Percentiles rank a stretch among this genome's conserved stretches.
Evolutionary conservation across 2,113 vertebrate genomes (phyloP).

Genomic region (Hirundichthys speculiger): DNA sequence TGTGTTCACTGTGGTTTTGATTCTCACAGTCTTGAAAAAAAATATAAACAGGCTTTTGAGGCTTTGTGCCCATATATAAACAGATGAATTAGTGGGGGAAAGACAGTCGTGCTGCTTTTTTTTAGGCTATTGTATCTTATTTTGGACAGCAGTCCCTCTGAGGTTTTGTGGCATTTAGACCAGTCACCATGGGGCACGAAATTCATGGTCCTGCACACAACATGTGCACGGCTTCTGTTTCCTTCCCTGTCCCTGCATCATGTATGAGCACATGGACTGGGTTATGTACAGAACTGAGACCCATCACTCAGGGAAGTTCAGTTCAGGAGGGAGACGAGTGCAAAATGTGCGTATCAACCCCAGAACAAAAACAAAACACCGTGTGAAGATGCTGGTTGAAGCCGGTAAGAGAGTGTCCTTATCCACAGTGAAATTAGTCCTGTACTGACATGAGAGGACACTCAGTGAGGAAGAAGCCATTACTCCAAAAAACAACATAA

Average conservation of each 20-base stretch:
- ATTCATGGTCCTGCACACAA: background rate
- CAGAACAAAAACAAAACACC: too few relatives aligned
- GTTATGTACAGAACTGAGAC: slow-evolving; percentile 33
- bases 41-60: background rate
- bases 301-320: slow-evolving; percentile 44
- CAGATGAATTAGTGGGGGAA: background rate
- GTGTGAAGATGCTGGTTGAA: too few relatives aligned
- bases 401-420: too few relatives aligned
- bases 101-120: background rate
- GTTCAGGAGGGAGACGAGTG: too few relatives aligned
- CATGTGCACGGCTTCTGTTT: background rate
- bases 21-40: too few relatives aligned
- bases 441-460: too few relatives aligned
- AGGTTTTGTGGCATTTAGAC: background rate
- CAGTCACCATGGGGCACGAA: background rate
- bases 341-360: slow-evolving; percentile 67
- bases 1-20: too few relatives aligned
- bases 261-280: background rate
- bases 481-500: too few relatives aligned
- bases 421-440: too few relatives aligned
- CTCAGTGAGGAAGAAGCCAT: too few relatives aligned
- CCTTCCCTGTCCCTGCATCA: background rate
- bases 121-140: background rate
- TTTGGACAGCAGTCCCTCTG: background rate
- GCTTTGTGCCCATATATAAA: background rate